phyloP scores from a whole-genome alignment of 2,888 invertebrate genomes.

The Bruchidius siliquastri region DNA sequence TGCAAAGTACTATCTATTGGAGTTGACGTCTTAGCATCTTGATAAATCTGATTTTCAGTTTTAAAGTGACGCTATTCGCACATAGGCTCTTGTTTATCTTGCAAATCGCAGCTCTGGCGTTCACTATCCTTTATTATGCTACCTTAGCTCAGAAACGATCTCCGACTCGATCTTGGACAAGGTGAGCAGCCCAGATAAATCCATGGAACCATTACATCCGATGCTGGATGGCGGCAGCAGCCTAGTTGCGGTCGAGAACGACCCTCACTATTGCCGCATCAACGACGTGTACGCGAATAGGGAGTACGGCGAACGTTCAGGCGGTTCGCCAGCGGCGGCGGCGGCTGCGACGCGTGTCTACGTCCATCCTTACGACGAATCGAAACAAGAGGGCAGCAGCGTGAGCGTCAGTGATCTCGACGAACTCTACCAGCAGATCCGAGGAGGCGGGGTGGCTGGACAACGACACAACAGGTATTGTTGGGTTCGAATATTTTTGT shows the following conservation, averaged over 20 bases:
- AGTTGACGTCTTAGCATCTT: too few relatives aligned
- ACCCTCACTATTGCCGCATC: slow-evolving; percentile 20
- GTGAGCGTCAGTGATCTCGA: slow-evolving; percentile 58
- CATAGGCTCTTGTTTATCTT: too few relatives aligned
- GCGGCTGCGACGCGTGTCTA: neutral
- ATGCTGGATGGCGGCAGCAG: slow-evolving; percentile 28
- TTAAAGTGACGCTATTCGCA: too few relatives aligned
- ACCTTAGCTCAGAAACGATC: slow-evolving; percentile 42
- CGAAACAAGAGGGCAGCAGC: slow-evolving; percentile 41
- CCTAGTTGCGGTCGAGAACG: slow-evolving; percentile 23
- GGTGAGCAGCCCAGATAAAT: slow-evolving; percentile 26
- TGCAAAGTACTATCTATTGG: too few relatives aligned
- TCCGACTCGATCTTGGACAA: slow-evolving; percentile 42
- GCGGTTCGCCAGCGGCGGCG: neutral
- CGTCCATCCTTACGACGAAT: neutral
- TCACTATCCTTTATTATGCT: too few relatives aligned
- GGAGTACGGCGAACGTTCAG: slow-evolving; percentile 3
- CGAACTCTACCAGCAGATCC: slow-evolving; percentile 66
- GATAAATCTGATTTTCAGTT: too few relatives aligned
- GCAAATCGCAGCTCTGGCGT: too few relatives aligned
- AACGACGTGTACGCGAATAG: slow-evolving; percentile 15
- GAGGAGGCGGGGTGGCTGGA: slow-evolving; percentile 41
- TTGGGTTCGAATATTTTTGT: too few relatives aligned
- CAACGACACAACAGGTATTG: slow-evolving; percentile 31
- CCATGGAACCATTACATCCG: slow-evolving; percentile 32